Base-by-base conservation (phyloP, 2,113 vertebrate species). In the Lathamus discolor region DNA sequence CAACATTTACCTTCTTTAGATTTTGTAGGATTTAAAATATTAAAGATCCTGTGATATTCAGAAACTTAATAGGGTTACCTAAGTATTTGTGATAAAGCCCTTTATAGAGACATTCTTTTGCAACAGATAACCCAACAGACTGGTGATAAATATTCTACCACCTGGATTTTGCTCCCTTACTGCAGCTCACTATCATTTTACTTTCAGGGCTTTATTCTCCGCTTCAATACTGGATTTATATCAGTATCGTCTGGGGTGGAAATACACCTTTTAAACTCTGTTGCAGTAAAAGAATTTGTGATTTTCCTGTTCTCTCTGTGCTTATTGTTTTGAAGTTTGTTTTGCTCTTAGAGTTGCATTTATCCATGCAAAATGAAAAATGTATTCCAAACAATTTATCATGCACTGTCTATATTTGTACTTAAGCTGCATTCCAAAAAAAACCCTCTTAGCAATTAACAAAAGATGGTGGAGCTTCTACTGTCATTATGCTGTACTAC, bases 311-410 rank as follows among this genome's bases (percentile, higher is more conserved):
- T 17, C 11, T 64, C 5, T 27, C 41, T 67, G 13, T 27, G 13
- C 9, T 78, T 48, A 59, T 3, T 44, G 23, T 11, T 78, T 61
- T 29, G 12, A 33, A 67, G 8, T 52, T 83, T 79, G 6, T 59
- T 68, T 39, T 66, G 18, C 2, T 88, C 25, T 86, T 83, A 86
- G 9, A 44, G 9, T 76, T 97, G 13, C 17, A n/a, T 69, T 91
- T 90, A 96, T 77, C 10, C 44, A 63, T 74, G 33, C 9, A 92
- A 84, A 19, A 94, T n/a, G 22, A 96, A 96, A 94, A 96, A 85
- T 46, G 19, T 52, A 83, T 90, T 86, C 17, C 33, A 81, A 91
- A 84, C 68, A 22, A 93, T 94, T 88, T 90, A 62, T 74, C 52
- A 27, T 25, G 2, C 4, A 35, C 19, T 91, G 41, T 51, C 28